A percentile compares a stretch with the other conserved stretches of the same genome.
phyloP scores from a whole-genome alignment of 1,140 invertebrate species.

The Elysia chlorotica region DNA sequence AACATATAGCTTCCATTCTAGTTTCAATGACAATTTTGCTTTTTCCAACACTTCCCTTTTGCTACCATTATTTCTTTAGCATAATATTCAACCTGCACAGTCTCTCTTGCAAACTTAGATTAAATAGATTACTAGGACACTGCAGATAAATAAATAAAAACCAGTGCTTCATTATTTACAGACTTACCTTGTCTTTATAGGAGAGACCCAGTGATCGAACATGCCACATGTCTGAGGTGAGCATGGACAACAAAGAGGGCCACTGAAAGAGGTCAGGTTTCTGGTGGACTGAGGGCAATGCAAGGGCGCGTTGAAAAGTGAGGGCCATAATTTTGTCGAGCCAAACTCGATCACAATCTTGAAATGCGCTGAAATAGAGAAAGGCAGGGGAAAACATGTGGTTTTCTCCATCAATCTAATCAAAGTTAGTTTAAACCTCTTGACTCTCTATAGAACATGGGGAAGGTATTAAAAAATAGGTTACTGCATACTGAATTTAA shows the following conservation, averaged over 20 bases:
- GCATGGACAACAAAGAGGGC: not conserved
- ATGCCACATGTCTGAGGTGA: not conserved
- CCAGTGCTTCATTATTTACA: not conserved
- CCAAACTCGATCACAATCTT: conserved; percentile 13
- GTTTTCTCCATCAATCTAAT: too few species aligned
- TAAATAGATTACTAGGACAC: not conserved
- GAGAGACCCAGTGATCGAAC: conserved; percentile 18
- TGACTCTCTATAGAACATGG: too few species aligned
- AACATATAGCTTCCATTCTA: too few species aligned
- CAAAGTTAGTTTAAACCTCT: too few species aligned
- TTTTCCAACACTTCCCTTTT: too few species aligned
- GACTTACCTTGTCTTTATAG: conserved; percentile 31
- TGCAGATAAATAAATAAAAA: not conserved
- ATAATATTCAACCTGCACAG: too few species aligned
- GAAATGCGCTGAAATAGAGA: conserved; percentile 15
- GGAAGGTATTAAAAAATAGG: too few species aligned
- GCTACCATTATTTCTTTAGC: too few species aligned
- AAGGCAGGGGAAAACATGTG: too few species aligned
- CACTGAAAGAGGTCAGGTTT: not conserved
- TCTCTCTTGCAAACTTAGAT: not conserved
- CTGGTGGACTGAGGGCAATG: not conserved
- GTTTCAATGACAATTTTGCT: too few species aligned
- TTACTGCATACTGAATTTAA: too few species aligned
- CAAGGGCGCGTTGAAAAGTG: conserved; percentile 1
- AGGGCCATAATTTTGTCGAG: conserved; percentile 13